Base-by-base conservation (phyloP, 2,888 invertebrate genomes). In the Eupithecia exiguata region DNA sequence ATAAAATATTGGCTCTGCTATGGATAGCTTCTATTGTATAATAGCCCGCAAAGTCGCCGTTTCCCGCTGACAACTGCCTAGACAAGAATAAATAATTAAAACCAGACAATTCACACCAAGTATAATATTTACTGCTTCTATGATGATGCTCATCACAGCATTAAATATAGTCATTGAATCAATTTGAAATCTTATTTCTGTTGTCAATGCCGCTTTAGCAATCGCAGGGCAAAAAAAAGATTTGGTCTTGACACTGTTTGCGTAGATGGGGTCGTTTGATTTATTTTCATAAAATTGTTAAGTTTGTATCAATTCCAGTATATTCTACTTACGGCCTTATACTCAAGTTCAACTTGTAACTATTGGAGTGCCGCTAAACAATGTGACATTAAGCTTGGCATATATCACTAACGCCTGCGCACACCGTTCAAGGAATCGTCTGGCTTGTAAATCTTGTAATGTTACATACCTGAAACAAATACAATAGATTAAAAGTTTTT, bases 271-370 rank as follows among this genome's bases (percentile, higher is more conserved):
- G 30, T 62, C 62, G 62, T 62, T 62, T 62, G 62, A 62, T 62
- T 62, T 35, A 62, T 62, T 62, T 30, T 62, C 35, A 62, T 35
- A 9, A 30, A 30, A 62, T 62, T 35, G 35, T 35, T 35, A 35
- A 38, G 58, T 71, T 71, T 16, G 35, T 35, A 36, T 72, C n/a
- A 62, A 35, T 35, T 62, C 53, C 38, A 14, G 35, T 43, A 21
- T 53, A 70, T 66, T 71, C 40, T 21, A 70, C 49, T 82, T 80
- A 80, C 80, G 81, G 79, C 81, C 80, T 81, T 83, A 83, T 86
- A 85, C 84, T 91, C 93, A 93, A 93, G 92, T 92, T 92, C 89
- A 92, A 91, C 92, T 77, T 89, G 86, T 84, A 65, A 12, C 81
- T 87, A 86, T 72, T 35, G 69, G 72, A 66, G 70, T 70, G 71